Percentiles rank a stretch among this genome's conserved stretches.
phyloP scores from a whole-genome alignment of 2,113 vertebrate species.

The Ploceus nigricollis region DNA sequence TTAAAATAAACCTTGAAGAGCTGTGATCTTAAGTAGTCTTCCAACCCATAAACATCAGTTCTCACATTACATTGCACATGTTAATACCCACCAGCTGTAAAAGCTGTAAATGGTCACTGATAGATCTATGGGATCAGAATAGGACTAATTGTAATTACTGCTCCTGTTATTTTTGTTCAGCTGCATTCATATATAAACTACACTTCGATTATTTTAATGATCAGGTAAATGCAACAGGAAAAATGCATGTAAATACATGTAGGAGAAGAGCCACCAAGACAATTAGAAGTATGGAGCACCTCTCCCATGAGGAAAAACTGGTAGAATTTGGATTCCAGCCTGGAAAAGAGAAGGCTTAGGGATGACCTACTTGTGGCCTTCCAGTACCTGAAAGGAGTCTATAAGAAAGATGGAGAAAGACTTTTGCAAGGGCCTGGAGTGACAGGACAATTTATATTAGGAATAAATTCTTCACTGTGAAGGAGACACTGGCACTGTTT shows the following conservation, averaged over 20 bases:
- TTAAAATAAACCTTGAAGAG: not conserved
- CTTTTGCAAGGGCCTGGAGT: not conserved
- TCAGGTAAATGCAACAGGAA: not conserved
- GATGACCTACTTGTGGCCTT: not conserved
- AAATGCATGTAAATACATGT: not conserved
- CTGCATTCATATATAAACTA: not conserved
- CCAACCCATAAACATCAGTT: not conserved
- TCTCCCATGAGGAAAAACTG: not conserved
- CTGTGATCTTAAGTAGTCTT: not conserved
- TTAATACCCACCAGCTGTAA: not conserved
- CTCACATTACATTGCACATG: not conserved
- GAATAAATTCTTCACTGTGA: not conserved
- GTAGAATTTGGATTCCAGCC: not conserved
- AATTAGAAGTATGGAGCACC: not conserved
- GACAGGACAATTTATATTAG: too few species aligned
- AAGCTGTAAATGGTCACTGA: not conserved
- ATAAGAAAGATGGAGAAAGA: not conserved
- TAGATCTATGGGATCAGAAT: not conserved
- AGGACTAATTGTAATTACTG: not conserved
- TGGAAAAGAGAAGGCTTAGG: not conserved
- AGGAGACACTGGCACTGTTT: not conserved
- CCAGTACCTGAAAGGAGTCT: not conserved
- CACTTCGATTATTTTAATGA: not conserved
- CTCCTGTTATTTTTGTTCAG: not conserved
- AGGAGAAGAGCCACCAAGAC: too few species aligned